Evolutionary conservation across 2,888 invertebrate genomes (phyloP).

Genomic region (Ashinkailepas kermadecensis): DNA sequence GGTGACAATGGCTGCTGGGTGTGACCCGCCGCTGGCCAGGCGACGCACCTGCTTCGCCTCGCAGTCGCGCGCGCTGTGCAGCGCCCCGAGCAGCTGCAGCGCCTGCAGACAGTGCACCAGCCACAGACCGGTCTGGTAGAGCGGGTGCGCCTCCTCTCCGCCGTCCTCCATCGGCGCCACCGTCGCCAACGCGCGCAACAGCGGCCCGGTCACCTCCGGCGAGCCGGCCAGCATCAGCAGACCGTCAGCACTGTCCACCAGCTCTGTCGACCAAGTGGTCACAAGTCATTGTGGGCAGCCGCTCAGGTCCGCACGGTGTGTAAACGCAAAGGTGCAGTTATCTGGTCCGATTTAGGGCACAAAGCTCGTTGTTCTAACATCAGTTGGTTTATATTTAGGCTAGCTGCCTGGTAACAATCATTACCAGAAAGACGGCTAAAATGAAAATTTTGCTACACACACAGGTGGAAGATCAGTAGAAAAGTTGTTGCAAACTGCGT

Average conservation of each 20-base stretch:
- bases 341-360: too few relatives aligned
- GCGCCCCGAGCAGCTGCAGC: not conserved
- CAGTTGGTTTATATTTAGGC: too few relatives aligned
- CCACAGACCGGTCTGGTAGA: not conserved
- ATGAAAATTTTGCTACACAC: too few relatives aligned
- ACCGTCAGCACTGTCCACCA: not conserved
- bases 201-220: not conserved
- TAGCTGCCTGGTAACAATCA: too few relatives aligned
- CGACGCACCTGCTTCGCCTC: not conserved
- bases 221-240: slow-evolving; percentile 8
- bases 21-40: not conserved
- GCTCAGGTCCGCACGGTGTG: too few relatives aligned
- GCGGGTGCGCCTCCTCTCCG: slow-evolving; percentile 4
- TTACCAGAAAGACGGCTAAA: too few relatives aligned
- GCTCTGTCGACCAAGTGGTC: not conserved
- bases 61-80: not conserved
- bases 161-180: not conserved
- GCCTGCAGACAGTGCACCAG: slow-evolving; percentile 14
- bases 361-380: too few relatives aligned
- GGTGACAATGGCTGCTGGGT: too few relatives aligned
- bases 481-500: too few relatives aligned
- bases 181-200: not conserved
- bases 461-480: too few relatives aligned
- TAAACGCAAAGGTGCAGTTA: too few relatives aligned
- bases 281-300: too few relatives aligned